These are phyloP conservation scores for Mastomys natalensis DNA, from an alignment of 2,113 vertebrate genomes.

Conservation along the genomic window DNA sequence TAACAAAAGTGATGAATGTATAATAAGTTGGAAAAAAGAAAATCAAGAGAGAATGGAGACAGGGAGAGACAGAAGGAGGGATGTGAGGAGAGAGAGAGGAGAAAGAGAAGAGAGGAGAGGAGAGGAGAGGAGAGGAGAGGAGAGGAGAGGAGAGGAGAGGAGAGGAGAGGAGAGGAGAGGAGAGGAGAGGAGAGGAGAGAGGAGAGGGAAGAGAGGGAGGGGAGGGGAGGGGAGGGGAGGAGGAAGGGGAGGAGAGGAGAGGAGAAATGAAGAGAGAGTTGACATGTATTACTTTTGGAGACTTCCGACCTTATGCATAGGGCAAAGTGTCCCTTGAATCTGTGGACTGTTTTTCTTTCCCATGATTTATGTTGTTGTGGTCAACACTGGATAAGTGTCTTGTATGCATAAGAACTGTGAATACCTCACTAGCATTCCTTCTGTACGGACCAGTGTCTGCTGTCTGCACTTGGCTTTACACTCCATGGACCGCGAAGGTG, in stretches of 20 bases:
- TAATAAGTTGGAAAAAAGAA: not conserved
- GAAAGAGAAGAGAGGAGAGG: fast-evolving
- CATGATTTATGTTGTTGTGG: not conserved
- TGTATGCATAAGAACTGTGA: not conserved
- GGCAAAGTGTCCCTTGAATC: too few species aligned
- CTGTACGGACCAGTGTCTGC: not conserved
- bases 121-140: fast-evolving
- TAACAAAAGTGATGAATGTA: not conserved
- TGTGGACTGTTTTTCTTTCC: not conserved
- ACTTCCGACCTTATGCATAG: too few species aligned
- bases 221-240: fast-evolving
- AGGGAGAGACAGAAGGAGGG: too few species aligned
- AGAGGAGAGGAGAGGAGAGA: too few species aligned
- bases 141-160: fast-evolving
- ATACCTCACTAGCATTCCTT: not conserved
- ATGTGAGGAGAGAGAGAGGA: too few species aligned
- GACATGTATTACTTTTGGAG: too few species aligned
- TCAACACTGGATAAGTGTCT: not conserved
- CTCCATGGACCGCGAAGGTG: not conserved
- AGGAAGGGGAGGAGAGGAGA: too few species aligned
- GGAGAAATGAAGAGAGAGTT: too few species aligned
- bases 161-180: too few species aligned
- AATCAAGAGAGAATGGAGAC: too few species aligned
- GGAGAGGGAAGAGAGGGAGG: too few species aligned
- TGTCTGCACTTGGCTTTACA: not conserved